These are phyloP conservation scores for Ecdyonurus torrentis DNA, from an alignment of 2,888 invertebrate species.

Conservation along the genomic window DNA sequence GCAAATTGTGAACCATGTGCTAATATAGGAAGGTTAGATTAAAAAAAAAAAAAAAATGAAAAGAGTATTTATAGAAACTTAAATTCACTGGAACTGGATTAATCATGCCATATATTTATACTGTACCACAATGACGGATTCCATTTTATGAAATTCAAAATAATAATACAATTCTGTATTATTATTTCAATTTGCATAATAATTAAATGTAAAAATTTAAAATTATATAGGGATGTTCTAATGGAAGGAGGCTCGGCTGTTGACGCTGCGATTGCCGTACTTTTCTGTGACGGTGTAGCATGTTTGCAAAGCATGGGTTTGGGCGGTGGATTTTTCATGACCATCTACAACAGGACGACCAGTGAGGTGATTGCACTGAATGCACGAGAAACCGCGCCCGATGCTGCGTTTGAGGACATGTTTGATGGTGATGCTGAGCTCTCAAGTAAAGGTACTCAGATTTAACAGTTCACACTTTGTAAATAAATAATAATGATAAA, in stretches of 20 bases:
- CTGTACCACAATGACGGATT: too few relatives aligned
- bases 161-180: too few relatives aligned
- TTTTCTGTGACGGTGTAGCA: constrained; percentile 72
- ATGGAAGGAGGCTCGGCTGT: constrained; percentile 57
- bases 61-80: too few relatives aligned
- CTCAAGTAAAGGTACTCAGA: constrained; percentile 17
- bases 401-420: constrained; percentile 47
- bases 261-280: constrained; percentile 70
- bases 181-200: not conserved
- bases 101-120: too few relatives aligned
- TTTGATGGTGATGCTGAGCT: constrained; percentile 33
- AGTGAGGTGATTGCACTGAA: constrained; percentile 44
- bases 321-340: constrained; percentile 74
- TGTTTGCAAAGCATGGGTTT: constrained; percentile 52
- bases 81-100: too few relatives aligned
- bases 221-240: constrained; percentile 41
- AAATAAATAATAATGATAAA: not conserved
- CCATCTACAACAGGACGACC: constrained; percentile 50
- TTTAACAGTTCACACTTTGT: too few relatives aligned
- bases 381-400: constrained; percentile 64
- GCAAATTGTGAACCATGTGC: not conserved
- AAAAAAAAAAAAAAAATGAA: too few relatives aligned
- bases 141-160: too few relatives aligned
- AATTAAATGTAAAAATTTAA: not conserved
- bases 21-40: constrained; percentile 2